Evolutionary conservation across 2,797 vertebrate genomes (phyloP), one percentile per base, ranked within the genome.

Genomic region (Heteromormyrus szaboi): DNA sequence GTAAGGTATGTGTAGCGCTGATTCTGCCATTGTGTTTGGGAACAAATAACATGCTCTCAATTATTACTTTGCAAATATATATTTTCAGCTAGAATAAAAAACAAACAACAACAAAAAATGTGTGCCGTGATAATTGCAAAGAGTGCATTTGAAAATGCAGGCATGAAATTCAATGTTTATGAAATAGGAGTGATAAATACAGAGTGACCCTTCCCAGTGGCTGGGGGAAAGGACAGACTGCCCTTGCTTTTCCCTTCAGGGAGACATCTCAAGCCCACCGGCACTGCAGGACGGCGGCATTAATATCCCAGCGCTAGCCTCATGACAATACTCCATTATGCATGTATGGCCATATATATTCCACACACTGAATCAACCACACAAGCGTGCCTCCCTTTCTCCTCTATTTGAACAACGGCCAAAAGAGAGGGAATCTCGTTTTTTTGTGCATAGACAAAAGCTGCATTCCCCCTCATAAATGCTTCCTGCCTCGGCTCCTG

Each of bases 241-340:
- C 91, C 94, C 94, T 93, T 92, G 90, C 92, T 91, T 93, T 93
- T 95, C 93, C 94, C 95, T 95, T 95, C 93, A 92, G 95, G 94
- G 94, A 96, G 93, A 94, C 90, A 93, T 93, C 94, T 92, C 93
- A 94, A 93, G 94, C 93, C 93, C 95, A 95, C 94, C 93, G 94
- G 93, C 94, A 90, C 91, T 93, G 93, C 93, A 93, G 92, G 94
- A 94, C 93, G 94, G 93, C 90, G 90, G 93, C 94, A 96, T 96
- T 96, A 96, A 96, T 96, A 96, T 95, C 94, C 92, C 91, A 91
- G 90, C 93, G 92, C 93, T 93, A 95, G 94, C 93, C 95, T 93
- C 94, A 91, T 94, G 95, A 95, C 94, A 95, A 96, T 95, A 95
- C 90, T 46, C 95, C 93, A 95, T 96, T 96, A 96, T 94, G 92